A percentile compares a stretch with the other conserved stretches of the same genome.
Evolutionary conservation across 2,113 vertebrate genomes (phyloP).

Genomic region (Neofelis nebulosa): DNA sequence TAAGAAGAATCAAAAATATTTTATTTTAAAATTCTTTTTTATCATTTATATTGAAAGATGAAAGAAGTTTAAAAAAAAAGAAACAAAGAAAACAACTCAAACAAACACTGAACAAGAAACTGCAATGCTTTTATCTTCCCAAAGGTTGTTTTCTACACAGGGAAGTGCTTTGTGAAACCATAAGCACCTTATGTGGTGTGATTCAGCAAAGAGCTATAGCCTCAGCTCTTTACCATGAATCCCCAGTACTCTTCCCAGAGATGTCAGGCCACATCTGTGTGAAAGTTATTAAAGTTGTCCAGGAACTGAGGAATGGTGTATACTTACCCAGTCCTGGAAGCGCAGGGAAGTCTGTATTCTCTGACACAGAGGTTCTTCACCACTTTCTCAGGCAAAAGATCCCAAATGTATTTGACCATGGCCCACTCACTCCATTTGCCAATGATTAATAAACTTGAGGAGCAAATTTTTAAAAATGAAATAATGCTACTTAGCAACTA

Average conservation of each 20-base stretch:
- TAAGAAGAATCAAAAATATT: neutral
- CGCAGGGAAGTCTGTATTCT: neutral
- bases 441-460: neutral
- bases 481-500: neutral
- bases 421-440: neutral
- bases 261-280: neutral
- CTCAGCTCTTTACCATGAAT: neutral
- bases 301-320: neutral
- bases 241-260: neutral
- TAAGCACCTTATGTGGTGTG: neutral
- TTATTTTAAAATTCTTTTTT: slow-evolving; percentile 61
- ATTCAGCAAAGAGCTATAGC: neutral
- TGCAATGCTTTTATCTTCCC: slow-evolving; percentile 36
- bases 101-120: slow-evolving; percentile 42
- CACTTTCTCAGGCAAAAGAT: neutral
- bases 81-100: slow-evolving; percentile 20
- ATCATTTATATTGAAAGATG: slow-evolving; percentile 54
- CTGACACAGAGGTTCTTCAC: neutral
- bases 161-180: neutral
- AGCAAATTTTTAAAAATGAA: neutral
- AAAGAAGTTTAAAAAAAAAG: neutral
- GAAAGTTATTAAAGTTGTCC: neutral
- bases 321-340: neutral
- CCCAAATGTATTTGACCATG: neutral
- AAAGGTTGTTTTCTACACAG: neutral